These are phyloP conservation scores for Danio aesculapii DNA, from an alignment of 2,797 vertebrate species.

Conservation along the genomic window DNA sequence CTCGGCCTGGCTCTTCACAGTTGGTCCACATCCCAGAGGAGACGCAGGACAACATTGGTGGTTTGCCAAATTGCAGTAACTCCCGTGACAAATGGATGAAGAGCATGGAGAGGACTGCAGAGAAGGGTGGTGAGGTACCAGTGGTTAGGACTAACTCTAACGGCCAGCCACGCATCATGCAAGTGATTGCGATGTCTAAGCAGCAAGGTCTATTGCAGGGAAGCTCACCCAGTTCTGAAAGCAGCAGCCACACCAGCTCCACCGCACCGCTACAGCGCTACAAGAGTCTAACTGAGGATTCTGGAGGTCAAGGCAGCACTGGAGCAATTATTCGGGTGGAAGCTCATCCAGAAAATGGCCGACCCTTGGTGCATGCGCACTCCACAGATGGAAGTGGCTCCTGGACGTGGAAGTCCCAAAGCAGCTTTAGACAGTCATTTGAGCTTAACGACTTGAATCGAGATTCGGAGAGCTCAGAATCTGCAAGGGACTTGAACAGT, in stretches of 20 bases:
- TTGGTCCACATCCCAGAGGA: constrained; percentile 98
- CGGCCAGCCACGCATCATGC: constrained; percentile 91
- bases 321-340: constrained; percentile 90
- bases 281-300: constrained; percentile 85
- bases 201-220: constrained; percentile 94
- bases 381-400: constrained; percentile 91
- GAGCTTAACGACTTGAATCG: constrained; percentile 95
- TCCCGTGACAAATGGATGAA: constrained; percentile 92
- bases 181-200: constrained; percentile 97
- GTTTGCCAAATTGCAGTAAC: constrained; percentile 82
- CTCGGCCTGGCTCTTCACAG: constrained; percentile 95
- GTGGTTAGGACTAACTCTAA: constrained; percentile 81
- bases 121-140: constrained; percentile 14
- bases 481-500: constrained; percentile 84
- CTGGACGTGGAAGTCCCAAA: constrained; percentile 95
- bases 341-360: constrained; percentile 91
- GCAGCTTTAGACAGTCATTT: constrained; percentile 87
- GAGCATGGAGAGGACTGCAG: constrained; percentile 88
- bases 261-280: constrained; percentile 75
- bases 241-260: constrained; percentile 87
- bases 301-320: constrained; percentile 70
- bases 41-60: constrained; percentile 86
- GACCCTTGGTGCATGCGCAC: constrained; percentile 89
- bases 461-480: constrained; percentile 93
- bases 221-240: constrained; percentile 90